Evolutionary conservation across 37 sponge, comb jelly and placozoan species (phyloP).

Genomic region (Chondrosia reniformis): DNA sequence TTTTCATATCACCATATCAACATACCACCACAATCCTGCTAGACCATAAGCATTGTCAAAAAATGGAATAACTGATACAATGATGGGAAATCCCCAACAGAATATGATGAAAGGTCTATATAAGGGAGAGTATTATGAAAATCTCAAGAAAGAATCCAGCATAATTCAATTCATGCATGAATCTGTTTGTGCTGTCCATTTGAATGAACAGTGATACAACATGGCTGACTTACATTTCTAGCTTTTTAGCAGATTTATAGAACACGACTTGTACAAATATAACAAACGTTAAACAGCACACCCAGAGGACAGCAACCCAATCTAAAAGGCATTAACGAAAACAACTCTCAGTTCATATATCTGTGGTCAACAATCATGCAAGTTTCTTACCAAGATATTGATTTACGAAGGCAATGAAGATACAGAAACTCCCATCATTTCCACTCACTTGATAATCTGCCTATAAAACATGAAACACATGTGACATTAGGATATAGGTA

Average conservation of each 20-base stretch:
- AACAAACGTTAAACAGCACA: conserved; percentile 65
- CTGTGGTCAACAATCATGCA: neutral
- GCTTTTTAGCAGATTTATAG: conserved; percentile 33
- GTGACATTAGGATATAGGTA: neutral
- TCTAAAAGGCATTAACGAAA: conserved; percentile 19
- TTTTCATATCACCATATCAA: neutral
- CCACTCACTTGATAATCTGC: neutral
- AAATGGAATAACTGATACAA: conserved; percentile 57
- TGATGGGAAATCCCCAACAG: conserved; percentile 41
- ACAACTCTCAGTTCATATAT: neutral
- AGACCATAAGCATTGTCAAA: conserved; percentile 52
- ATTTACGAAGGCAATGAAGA: neutral
- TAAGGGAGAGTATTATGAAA: too few species aligned
- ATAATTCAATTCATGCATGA: too few species aligned
- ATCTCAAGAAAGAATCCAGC: too few species aligned
- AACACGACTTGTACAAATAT: conserved; percentile 48
- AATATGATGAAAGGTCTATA: conserved; percentile 46
- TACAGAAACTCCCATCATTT: neutral
- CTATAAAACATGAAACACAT: neutral
- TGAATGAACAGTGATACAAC: too few species aligned
- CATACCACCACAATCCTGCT: conserved; percentile 83
- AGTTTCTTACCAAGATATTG: neutral
- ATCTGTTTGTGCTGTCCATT: too few species aligned
- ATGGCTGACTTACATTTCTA: conserved; percentile 67
- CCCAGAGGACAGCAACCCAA: conserved; percentile 69